Evolutionary conservation across 1,140 invertebrate species (phyloP), one percentile per base, ranked within the genome.

Genomic region (Sesamia nonagrioides): DNA sequence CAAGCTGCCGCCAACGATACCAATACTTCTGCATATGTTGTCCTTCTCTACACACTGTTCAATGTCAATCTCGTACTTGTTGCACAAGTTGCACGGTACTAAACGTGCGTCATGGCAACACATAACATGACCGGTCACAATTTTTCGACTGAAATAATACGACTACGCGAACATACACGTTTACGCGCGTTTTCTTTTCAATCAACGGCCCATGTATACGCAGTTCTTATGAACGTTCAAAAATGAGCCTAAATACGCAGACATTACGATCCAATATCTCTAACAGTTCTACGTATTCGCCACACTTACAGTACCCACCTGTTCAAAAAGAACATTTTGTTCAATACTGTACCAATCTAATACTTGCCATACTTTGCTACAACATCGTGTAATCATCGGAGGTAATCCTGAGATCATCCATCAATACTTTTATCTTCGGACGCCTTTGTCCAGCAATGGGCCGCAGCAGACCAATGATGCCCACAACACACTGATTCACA

Each of bases 331-430:
- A 58, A 74, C 54, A 60, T 72, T 78, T 78, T 72, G 68, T 72
- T 72, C 66, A 72, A 78, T 78, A 78, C 77, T 78, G 77, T 56
- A 72, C 58, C 56, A 9, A 21, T 71, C 61, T 71, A 74, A 74
- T 60, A 72, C 52, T 78, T 78, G 76, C 63, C 42, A 78, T 63
- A 50, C 54, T 72, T 60, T 58, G 71, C 69, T 58, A 42, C 27
- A 37, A 21, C 15, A 52, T 35, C 45, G 17, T 9, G n/a, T 68
- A 17, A 9, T 60, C 37, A n/a, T 27, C 18, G 27, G 17, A 45
- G 54, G 71, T 60, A 60, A 37, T 60, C 52, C 54, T 74, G 71
- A 74, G 71, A 74, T 74, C 71, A 60, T 71, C 15, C 37, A 73
- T 72, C 13, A 42, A 54, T 18, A 42, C 11, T 74, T 42, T 50